Evolutionary conservation across 2,888 invertebrate species (phyloP).

Genomic region (Calameuta idolon): DNA sequence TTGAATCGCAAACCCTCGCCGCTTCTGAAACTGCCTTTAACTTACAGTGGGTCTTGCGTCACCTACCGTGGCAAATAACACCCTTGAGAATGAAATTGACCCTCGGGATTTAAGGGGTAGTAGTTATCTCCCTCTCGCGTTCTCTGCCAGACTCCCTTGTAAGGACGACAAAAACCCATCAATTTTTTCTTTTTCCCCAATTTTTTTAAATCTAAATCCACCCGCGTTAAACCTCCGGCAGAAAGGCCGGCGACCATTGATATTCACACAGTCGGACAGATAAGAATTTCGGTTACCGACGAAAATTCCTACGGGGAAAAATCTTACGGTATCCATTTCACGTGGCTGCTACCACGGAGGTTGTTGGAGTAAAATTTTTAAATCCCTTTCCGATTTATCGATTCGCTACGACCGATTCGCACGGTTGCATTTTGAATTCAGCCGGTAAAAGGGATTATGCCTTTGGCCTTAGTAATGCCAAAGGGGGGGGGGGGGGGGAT

Average conservation of each 20-base stretch:
- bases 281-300: not conserved
- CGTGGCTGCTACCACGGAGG: not conserved
- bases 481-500: slow-evolving; percentile 17
- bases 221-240: not conserved
- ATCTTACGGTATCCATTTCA: not conserved
- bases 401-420: not conserved
- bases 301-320: not conserved
- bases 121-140: not conserved
- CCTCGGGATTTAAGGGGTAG: not conserved
- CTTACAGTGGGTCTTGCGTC: not conserved
- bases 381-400: not conserved
- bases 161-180: not conserved
- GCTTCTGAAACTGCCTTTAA: not conserved
- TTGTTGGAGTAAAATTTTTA: slow-evolving; percentile 1
- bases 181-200: not conserved
- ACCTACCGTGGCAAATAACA: not conserved
- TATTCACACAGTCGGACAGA: not conserved
- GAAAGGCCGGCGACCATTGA: not conserved
- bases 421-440: not conserved
- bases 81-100: not conserved
- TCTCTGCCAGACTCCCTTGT: not conserved
- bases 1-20: not conserved
- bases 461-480: not conserved
- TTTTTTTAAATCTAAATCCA: not conserved
- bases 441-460: slow-evolving; percentile 8